phyloP scores from a whole-genome alignment of 2,797 vertebrate species.

The Eulemur rubriventer region DNA sequence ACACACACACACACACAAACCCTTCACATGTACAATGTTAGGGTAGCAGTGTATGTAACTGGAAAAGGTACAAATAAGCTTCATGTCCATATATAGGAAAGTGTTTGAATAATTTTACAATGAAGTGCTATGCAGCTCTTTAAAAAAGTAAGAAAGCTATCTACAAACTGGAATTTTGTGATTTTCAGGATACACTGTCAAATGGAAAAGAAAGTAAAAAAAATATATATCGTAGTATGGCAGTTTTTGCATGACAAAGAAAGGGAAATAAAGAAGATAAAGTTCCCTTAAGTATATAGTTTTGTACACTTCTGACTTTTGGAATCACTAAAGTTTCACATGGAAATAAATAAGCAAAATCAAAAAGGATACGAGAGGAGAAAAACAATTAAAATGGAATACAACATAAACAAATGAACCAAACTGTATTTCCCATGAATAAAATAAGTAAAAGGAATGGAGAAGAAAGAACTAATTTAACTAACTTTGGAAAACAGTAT shows the following conservation, averaged over 20 bases:
- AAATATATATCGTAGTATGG: neutral
- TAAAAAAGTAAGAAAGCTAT: neutral
- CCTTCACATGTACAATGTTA: neutral
- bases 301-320: neutral
- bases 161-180: neutral
- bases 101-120: neutral
- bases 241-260: neutral
- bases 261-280: neutral
- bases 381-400: neutral
- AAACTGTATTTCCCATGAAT: neutral
- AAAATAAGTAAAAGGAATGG: neutral
- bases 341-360: neutral
- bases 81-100: neutral
- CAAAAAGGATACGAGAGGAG: neutral
- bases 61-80: neutral
- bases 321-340: neutral
- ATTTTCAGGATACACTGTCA: neutral
- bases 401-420: neutral
- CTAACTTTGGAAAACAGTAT: neutral
- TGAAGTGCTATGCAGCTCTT: neutral
- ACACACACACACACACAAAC: neutral
- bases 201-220: conserved; percentile 2
- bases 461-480: neutral
- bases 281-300: neutral
- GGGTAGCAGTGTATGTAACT: neutral